Evolutionary conservation across 92 coral and sea anemone genomes (phyloP), one percentile per base, ranked within the genome.

Genomic region (Epizoanthus fatuus): DNA sequence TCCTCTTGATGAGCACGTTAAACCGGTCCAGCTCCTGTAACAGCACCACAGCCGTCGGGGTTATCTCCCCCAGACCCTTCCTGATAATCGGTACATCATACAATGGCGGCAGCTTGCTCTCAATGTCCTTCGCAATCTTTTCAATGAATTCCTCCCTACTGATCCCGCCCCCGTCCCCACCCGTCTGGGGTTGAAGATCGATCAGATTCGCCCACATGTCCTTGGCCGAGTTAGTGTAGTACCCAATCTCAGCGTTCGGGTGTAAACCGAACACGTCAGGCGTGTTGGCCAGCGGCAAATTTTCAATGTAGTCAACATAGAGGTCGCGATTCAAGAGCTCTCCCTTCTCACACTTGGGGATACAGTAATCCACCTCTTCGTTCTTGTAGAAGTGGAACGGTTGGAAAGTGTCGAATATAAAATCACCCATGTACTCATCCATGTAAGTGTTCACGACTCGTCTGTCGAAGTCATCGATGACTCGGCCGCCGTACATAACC

Each of bases 401-500:
- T 84, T 97, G 99, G 93, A 97, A 97, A 15, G 99, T 95, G 81
- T 97, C 99, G 60, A 97, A 97, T 82, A 97, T 97, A 75, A 97
- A 97, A 70, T 97, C 99, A 3, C 99, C 99, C 99, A 97, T 97
- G 92, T 97, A 97, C 81, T 97, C 99, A 65, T 97, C 98, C 99
- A 97, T 97, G 92, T 97, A 97, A 1, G 95, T 97, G 84, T 97
- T 93, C 73, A 97, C 99, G 17, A 97, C 99, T 66, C 99, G 98
- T 3, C 99, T 93, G 75, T 97, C 99, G 86, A 97, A 97, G 75
- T 97, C 99, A 70, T 97, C 99, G 72, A 97, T 97, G 42, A 97
- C 99, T 75, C 99, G 99, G 69, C 99, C 99, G 35, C 99, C 99
- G 59, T 97, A 97, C 99, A 97, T 97, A 71, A 97, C 99, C 99